Conservation (phyloP, 92 coral and sea anemone genomes). For the Montipora capitata region DNA sequence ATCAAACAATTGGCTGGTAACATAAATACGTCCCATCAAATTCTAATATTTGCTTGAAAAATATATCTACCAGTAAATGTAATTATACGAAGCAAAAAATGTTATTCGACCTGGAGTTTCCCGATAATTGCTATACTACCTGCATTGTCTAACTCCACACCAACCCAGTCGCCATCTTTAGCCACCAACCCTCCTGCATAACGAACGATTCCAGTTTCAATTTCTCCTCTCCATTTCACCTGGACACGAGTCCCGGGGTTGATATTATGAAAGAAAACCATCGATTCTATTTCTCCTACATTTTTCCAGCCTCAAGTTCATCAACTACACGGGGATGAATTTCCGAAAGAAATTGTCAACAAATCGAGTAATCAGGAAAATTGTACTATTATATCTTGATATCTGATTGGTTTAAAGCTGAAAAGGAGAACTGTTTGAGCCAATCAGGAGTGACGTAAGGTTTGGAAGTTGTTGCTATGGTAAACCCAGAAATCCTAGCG, state of each 20-base stretch:
- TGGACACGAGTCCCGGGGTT: conserved; percentile 93
- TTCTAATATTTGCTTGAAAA: too few relatives aligned
- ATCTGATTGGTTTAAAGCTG: conserved; percentile 38
- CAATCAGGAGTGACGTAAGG: conserved; percentile 59
- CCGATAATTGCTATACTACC: conserved; percentile 59
- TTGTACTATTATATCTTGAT: conserved; percentile 9
- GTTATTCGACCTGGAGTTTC: neutral
- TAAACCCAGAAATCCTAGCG: conserved; percentile 75
- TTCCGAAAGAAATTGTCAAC: conserved; percentile 1
- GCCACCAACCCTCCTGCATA: conserved; percentile 92
- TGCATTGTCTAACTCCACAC: conserved; percentile 93
- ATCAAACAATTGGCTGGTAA: too few relatives aligned
- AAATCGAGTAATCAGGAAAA: conserved; percentile 47
- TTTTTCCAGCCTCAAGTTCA: neutral
- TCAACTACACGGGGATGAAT: neutral
- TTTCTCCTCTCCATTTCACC: conserved; percentile 90
- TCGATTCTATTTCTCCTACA: conserved; percentile 31
- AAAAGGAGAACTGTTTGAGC: conserved; percentile 11
- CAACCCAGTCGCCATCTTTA: conserved; percentile 95
- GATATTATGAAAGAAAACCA: conserved; percentile 93
- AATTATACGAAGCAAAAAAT: too few relatives aligned
- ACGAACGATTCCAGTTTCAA: conserved; percentile 88
- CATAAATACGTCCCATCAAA: too few relatives aligned
- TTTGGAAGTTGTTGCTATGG: conserved; percentile 81
- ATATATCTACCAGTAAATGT: too few relatives aligned